Percentiles rank a stretch among this genome's conserved stretches.
Evolutionary conservation across 2,113 vertebrate genomes (phyloP).

Genomic region (Neomonachus schauinslandi): DNA sequence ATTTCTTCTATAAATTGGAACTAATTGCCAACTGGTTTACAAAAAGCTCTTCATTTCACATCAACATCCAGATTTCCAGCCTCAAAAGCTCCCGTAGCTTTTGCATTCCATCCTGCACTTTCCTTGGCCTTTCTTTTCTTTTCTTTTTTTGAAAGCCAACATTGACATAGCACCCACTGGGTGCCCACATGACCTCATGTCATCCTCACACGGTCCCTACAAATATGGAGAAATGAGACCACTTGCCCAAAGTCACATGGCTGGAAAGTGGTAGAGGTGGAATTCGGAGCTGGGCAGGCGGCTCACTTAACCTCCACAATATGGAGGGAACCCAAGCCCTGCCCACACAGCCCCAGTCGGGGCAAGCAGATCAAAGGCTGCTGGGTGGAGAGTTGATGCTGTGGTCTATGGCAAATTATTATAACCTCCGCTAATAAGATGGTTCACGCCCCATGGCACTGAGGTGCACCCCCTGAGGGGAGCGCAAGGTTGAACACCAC

Average conservation of each 20-base stretch:
- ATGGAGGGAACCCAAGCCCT: rapidly evolving
- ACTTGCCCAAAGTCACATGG: background rate
- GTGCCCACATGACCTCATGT: background rate
- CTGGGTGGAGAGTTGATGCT: background rate
- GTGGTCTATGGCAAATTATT: background rate
- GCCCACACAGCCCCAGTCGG: rapidly evolving
- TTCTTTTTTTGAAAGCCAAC: background rate
- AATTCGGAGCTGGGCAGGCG: background rate
- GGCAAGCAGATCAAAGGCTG: background rate
- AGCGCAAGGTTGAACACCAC: background rate
- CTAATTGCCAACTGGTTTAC: background rate
- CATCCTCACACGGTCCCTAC: background rate
- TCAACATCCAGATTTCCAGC: background rate
- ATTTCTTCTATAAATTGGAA: background rate
- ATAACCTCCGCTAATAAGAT: background rate
- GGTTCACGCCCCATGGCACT: rapidly evolving
- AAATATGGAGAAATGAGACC: background rate
- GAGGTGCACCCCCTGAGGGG: background rate
- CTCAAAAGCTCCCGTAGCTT: background rate
- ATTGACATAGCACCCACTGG: background rate
- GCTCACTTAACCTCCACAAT: background rate
- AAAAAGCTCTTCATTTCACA: background rate
- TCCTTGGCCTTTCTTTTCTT: background rate
- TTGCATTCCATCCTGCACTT: background rate
- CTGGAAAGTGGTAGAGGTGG: background rate